Conservation (phyloP, 2,797 vertebrate species). For the Uromys caudimaculatus region DNA sequence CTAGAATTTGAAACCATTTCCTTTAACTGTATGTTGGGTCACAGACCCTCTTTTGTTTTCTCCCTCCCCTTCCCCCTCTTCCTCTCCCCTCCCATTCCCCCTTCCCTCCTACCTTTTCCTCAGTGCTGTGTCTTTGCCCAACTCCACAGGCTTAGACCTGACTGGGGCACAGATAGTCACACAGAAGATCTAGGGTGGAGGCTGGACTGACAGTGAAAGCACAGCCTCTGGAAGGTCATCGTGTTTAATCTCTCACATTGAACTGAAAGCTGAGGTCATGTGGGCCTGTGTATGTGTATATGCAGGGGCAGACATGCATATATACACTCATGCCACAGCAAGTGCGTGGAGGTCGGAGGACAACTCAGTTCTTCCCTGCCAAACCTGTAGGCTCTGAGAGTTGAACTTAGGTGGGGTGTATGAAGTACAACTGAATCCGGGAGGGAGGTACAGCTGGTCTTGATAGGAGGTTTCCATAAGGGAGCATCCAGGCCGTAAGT, state of each 20-base stretch:
- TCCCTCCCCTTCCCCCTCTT: too few relatives aligned
- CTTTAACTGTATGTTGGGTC: neutral
- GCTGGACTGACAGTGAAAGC: neutral
- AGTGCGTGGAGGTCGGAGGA: too few relatives aligned
- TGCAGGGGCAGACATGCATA: too few relatives aligned
- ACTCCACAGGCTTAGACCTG: neutral
- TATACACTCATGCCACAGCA: too few relatives aligned
- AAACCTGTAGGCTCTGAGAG: too few relatives aligned
- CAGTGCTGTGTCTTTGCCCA: neutral
- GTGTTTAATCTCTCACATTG: neutral
- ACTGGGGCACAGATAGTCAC: neutral
- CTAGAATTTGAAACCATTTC: neutral
- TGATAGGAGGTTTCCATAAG: neutral
- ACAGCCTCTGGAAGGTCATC: neutral
- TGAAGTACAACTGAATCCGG: too few relatives aligned
- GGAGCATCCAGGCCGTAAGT: neutral
- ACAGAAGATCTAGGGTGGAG: neutral
- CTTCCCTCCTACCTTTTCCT: neutral
- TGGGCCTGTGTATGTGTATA: too few relatives aligned
- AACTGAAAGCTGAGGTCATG: neutral
- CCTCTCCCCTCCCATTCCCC: too few relatives aligned
- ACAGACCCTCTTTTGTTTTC: too few relatives aligned
- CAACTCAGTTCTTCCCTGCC: too few relatives aligned
- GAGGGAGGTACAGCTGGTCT: neutral
- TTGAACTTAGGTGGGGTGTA: neutral